These are phyloP conservation scores for Leguminivora glycinivorella DNA, from an alignment of 1,140 invertebrate genomes.

Conservation along the genomic window DNA sequence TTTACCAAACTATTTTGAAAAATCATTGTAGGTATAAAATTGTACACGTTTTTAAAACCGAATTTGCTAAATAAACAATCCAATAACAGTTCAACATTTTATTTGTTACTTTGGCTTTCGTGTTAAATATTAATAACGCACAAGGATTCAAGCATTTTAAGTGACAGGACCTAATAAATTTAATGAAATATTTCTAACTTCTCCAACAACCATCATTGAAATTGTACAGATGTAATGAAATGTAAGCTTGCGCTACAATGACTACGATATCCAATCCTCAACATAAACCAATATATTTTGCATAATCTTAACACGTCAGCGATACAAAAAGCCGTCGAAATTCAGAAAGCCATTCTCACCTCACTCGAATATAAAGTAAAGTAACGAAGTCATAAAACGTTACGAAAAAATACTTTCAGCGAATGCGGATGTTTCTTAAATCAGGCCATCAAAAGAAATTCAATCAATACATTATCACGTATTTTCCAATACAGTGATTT, in stretches of 20 bases:
- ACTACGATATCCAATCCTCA: neutral
- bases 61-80: too few relatives aligned
- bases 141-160: too few relatives aligned
- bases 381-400: constrained; percentile 26
- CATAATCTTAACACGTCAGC: neutral
- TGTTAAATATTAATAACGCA: too few relatives aligned
- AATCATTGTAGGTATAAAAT: too few relatives aligned
- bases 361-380: constrained; percentile 21
- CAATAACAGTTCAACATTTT: too few relatives aligned
- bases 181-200: too few relatives aligned
- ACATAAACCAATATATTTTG: neutral
- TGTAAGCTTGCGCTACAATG: constrained; percentile 3
- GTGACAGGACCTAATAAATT: too few relatives aligned
- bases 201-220: too few relatives aligned
- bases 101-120: too few relatives aligned
- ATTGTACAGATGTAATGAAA: neutral
- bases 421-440: neutral
- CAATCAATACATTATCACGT: constrained; percentile 17
- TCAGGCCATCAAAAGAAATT: constrained; percentile 23
- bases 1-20: too few relatives aligned
- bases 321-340: too few relatives aligned
- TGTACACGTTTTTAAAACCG: too few relatives aligned
- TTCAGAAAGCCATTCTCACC: neutral
- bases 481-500: constrained; percentile 27
- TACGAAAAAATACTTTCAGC: constrained; percentile 13